These are phyloP conservation scores for Camelus dromedarius DNA, from an alignment of 2,113 vertebrate species.

Conservation along the genomic window DNA sequence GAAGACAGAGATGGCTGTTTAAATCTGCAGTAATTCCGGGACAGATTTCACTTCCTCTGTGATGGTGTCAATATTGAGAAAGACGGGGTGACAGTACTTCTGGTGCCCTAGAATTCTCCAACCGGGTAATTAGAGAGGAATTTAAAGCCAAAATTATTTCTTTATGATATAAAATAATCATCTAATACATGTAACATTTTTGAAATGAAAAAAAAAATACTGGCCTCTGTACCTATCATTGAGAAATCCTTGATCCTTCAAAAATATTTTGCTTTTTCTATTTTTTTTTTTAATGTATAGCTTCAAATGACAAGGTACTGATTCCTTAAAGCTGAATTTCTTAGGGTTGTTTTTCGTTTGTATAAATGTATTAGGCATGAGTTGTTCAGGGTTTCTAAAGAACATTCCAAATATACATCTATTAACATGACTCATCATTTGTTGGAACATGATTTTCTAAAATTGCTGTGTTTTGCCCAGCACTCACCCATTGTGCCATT, in stretches of 20 bases:
- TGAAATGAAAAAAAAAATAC: neutral
- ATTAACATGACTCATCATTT: constrained; percentile 8
- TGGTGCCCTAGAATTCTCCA: neutral
- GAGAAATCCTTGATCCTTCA: neutral
- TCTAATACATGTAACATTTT: neutral
- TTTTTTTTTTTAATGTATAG: neutral
- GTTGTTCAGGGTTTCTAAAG: constrained; percentile 25
- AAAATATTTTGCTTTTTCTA: neutral
- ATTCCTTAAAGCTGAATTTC: neutral
- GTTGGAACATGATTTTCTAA: constrained; percentile 31
- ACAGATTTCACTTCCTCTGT: neutral
- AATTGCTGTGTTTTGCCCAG: neutral
- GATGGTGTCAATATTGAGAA: neutral
- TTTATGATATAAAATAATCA: neutral
- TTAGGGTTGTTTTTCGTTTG: neutral
- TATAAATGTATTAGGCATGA: neutral
- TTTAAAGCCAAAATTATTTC: neutral
- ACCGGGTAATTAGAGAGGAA: neutral
- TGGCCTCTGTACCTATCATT: neutral
- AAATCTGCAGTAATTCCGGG: neutral
- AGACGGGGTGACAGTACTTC: neutral
- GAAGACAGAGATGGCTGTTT: neutral
- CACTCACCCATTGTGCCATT: neutral
- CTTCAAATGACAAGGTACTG: neutral
- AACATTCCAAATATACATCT: constrained; percentile 31